A percentile compares a stretch with the other conserved stretches of the same genome.
These are phyloP conservation scores for Rana temporaria DNA, from an alignment of 2,113 vertebrate species.

Conservation along the genomic window DNA sequence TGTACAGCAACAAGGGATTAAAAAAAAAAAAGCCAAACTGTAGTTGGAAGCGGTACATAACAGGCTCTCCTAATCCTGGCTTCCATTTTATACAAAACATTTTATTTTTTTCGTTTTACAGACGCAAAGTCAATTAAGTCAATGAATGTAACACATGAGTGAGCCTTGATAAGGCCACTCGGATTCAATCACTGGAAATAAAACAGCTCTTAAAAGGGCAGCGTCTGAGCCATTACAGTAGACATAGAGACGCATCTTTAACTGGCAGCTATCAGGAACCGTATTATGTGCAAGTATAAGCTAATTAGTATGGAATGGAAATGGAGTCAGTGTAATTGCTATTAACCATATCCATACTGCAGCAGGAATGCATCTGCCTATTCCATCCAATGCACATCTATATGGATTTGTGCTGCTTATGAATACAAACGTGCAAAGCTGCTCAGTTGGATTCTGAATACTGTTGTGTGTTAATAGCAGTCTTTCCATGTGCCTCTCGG, in stretches of 20 bases:
- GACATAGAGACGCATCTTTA: conserved; percentile 36
- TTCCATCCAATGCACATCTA: not conserved
- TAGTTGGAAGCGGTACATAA: not conserved
- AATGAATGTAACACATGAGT: conserved; percentile 54
- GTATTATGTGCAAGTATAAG: conserved; percentile 40
- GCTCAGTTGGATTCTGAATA: not conserved
- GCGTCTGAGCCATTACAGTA: conserved; percentile 36
- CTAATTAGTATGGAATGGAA: conserved; percentile 45
- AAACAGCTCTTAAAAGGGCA: conserved; percentile 48
- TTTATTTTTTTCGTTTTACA: conserved; percentile 10
- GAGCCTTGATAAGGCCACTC: conserved; percentile 52
- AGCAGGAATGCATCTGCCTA: not conserved
- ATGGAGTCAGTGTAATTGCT: conserved; percentile 34
- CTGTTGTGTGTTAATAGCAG: not conserved
- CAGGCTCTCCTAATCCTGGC: conserved; percentile 5
- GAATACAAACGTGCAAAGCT: not conserved
- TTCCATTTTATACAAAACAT: not conserved
- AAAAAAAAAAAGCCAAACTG: not conserved
- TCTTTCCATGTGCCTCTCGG: not conserved
- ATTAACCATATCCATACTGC: conserved; percentile 24
- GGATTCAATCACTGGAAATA: conserved; percentile 53
- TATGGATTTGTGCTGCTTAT: not conserved
- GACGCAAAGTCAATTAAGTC: conserved; percentile 43
- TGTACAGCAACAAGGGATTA: not conserved
- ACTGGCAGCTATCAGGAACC: conserved; percentile 48